Evolutionary conservation across 2,888 invertebrate species (phyloP), one percentile per base, ranked within the genome.

Genomic region (Thymelicus lineola): DNA sequence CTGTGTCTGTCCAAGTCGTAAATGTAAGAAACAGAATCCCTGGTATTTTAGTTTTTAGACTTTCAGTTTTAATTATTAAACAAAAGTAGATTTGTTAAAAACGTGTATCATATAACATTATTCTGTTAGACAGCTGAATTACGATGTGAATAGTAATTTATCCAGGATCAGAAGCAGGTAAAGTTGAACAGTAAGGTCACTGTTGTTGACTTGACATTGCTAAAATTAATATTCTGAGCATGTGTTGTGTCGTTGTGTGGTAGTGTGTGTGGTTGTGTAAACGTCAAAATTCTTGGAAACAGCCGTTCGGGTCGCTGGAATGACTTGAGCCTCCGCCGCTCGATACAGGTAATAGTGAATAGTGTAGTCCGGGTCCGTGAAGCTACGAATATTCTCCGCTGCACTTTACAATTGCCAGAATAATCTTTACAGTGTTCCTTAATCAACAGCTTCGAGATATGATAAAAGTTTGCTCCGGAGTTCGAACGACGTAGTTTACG

Each of bases 281-380:
- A 87, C 82, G 87, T 87, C 86, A 84, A 82, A 90, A 81, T 92
- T 91, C 91, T 86, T 71, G 83, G 91, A 92, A 92, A 81, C 85
- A 74, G 85, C 84, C 83, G 75, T 20, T 66, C 71, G 71, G 61
- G 69, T 72, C 71, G 78, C 77, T 79, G 79, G 76, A 76, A 75
- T 79, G 80, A 78, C 78, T 81, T 67, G 71, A 75, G 70, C 73
- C 75, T 76, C 48, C 15, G 14, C n/a, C 86, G 88, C 79, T 89
- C 87, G 76, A 89, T 88, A 86, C 84, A 86, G 86, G 85, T 86
- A 85, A n/a, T n/a, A n/a, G n/a, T n/a, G 83, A 83, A 74, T 80
- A 72, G 71, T 35, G 71, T 72, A 76, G 75, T 35, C 36, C 53
- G 17, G 59, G 28, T 64, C 50, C 17, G 15, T 28, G 14, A 7